Base-by-base conservation (phyloP, 2,888 invertebrate species). In the Boloria euphrosyne region DNA sequence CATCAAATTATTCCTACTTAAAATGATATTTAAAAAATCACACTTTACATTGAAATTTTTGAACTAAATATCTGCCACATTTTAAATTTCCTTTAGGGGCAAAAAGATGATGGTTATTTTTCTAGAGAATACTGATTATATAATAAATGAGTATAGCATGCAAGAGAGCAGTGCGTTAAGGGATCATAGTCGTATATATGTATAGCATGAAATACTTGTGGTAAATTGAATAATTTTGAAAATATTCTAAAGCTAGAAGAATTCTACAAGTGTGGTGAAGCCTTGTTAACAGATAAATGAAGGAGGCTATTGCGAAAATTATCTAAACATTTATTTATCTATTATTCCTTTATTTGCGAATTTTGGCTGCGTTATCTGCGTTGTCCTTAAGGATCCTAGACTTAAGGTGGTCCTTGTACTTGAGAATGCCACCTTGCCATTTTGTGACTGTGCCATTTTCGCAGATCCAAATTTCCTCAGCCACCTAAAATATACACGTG, bases 381-480 rank as follows among this genome's bases (percentile, higher is more conserved):
- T 93, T 94, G 58, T 96, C 96, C 79, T 96, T 96, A 55, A 96
- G 85, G 77, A 98, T 96, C 87, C 97, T 97, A 67, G 94, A 95
- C 83, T 98, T 97, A 73, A 99, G 94, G 83, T 97, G 96, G 81
- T 98, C 97, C 92, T 99, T 99, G 93, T 99, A 99, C 70, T 96
- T 95, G 79, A 97, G 94, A 92, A 99, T 99, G 80, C 96, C 97
- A 16, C 99, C 98, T 75, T 97, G 95, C 98, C 99, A 99, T 89
- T 99, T 98, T 31, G 98, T 99, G 63, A 98, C 96, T 4, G 96
- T 95, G 79, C 96, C 97, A 73, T 99, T 97, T 86, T 99, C 99
- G 87, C 99, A 99, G 53, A 99, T 96, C 99, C 99, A 99, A 85
- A 99, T 99, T 89, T 98, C 98, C 86, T 99, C 96, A 13, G 99